Evolutionary conservation across 2,113 vertebrate genomes (phyloP), one percentile per base, ranked within the genome.

Genomic region (Morone chrysops): DNA sequence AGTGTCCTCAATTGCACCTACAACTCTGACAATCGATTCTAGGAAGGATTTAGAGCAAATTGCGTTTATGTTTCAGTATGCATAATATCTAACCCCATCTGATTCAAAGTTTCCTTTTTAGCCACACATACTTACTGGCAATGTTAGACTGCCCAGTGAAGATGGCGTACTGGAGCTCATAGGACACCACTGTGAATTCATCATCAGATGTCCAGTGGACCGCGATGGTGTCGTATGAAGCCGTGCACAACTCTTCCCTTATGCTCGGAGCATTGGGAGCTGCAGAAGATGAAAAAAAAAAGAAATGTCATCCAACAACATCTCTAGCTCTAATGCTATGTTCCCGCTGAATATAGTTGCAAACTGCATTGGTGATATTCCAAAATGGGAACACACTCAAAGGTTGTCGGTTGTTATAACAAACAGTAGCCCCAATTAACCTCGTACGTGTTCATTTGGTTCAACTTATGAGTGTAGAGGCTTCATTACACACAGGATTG

Each of bases 151-250:
- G 97, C 66, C 98, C 98, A 0, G 98, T 99, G 93, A 97, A 99
- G 89, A 99, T 99, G 84, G 98, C 96, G 38, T 99, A 99, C 88
- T 99, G 98, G 36, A 99, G 95, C 92, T 99, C 98, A 0, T 99
- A 99, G 31, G 98, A 99, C 50, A 97, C 96, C 56, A 99, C 97
- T 0, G 96, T 97, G 94, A 99, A 99, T 84, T 99, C 98, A 47
- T 99, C 98, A 41, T 99, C 98, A 0, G 98, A 99, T 0, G 97
- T 98, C 98, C 98, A 99, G 90, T 99, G 98, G 65, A 98, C 98
- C 0, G 97, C 97, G 84, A 99, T 99, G 40, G 98, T 99, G 84
- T 99, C 98, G 17, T 99, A 97, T 12, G 98, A 99, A 5, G 98
- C 98, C 0, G 98, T 99, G 92, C 98, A 99, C 76, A 99, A 93